Evolutionary conservation across 2,113 vertebrate species (phyloP).

Genomic region (Thoracochromis brauschi): DNA sequence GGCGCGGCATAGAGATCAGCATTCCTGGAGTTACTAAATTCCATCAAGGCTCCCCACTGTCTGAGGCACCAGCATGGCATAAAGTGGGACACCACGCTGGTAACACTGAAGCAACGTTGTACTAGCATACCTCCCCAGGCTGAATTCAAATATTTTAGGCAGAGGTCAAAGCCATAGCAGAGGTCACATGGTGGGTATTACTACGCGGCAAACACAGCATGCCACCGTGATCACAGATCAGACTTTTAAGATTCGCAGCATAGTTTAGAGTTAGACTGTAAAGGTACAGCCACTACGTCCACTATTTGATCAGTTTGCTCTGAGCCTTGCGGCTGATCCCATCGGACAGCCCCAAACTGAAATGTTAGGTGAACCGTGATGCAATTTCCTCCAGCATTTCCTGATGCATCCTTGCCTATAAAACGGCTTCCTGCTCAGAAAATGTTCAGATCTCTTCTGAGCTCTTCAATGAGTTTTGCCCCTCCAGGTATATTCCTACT

Average conservation of each 20-base stretch:
- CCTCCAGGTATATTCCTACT: slow-evolving; percentile 15
- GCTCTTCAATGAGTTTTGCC: slow-evolving; percentile 49
- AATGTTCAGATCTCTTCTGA: slow-evolving; percentile 39
- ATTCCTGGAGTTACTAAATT: slow-evolving; percentile 51
- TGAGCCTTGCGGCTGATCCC: slow-evolving; percentile 38
- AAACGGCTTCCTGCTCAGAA: slow-evolving; percentile 40
- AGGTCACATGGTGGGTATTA: slow-evolving; percentile 2
- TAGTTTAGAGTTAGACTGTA: slow-evolving; percentile 17
- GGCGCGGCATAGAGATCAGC: slow-evolving; percentile 32
- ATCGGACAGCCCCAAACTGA: slow-evolving; percentile 36
- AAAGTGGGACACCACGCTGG: slow-evolving; percentile 15
- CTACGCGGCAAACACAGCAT: slow-evolving; percentile 27
- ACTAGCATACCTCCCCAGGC: background rate
- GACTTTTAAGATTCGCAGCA: slow-evolving; percentile 10
- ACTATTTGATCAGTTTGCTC: slow-evolving; percentile 21
- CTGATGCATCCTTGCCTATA: slow-evolving; percentile 2
- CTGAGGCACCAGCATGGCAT: slow-evolving; percentile 32
- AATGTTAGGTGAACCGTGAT: slow-evolving; percentile 48
- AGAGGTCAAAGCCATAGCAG: slow-evolving; percentile 24
- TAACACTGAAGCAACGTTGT: background rate
- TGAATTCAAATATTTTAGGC: slow-evolving; percentile 34
- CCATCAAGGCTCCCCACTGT: slow-evolving; percentile 44
- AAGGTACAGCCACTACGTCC: background rate
- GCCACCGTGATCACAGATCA: slow-evolving; percentile 1
- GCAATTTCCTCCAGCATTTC: slow-evolving; percentile 37